Conservation (phyloP, 2,888 invertebrate genomes). For the Calameuta idolon region DNA sequence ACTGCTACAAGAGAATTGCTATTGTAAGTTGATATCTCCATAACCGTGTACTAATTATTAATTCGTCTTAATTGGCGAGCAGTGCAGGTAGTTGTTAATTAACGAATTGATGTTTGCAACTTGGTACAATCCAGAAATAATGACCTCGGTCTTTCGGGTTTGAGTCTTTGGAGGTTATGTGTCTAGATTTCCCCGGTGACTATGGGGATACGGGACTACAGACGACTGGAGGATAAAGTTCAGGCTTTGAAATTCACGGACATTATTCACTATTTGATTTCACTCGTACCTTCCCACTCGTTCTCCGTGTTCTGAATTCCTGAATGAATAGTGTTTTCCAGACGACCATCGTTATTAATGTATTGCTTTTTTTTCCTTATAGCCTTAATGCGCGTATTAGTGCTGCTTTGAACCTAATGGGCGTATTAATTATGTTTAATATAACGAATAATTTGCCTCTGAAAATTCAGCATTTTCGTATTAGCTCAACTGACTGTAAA, state of each 20-base stretch:
- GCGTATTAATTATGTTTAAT: neutral
- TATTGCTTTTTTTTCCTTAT: neutral
- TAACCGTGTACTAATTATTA: constrained; percentile 11
- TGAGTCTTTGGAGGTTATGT: constrained; percentile 18
- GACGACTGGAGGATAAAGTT: constrained; percentile 9
- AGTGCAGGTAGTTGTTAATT: constrained; percentile 29
- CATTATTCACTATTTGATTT: neutral
- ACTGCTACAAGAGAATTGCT: neutral
- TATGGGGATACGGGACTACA: constrained; percentile 14
- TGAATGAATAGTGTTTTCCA: neutral
- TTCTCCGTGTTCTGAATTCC: neutral
- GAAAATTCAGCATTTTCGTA: neutral
- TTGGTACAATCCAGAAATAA: constrained; percentile 9
- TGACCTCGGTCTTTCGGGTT: constrained; percentile 8
- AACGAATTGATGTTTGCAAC: constrained; percentile 23
- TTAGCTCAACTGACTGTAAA: neutral
- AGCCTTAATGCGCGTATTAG: neutral
- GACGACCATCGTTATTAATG: neutral
- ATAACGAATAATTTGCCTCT: neutral
- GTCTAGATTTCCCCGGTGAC: constrained; percentile 27
- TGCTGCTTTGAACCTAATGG: neutral
- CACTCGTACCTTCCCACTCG: neutral
- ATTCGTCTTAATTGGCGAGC: constrained; percentile 37
- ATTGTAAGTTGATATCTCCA: neutral
- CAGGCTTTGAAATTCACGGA: neutral